These are phyloP conservation scores for Aleiodes leptofemur DNA, from an alignment of 2,888 invertebrate genomes.

Conservation along the genomic window DNA sequence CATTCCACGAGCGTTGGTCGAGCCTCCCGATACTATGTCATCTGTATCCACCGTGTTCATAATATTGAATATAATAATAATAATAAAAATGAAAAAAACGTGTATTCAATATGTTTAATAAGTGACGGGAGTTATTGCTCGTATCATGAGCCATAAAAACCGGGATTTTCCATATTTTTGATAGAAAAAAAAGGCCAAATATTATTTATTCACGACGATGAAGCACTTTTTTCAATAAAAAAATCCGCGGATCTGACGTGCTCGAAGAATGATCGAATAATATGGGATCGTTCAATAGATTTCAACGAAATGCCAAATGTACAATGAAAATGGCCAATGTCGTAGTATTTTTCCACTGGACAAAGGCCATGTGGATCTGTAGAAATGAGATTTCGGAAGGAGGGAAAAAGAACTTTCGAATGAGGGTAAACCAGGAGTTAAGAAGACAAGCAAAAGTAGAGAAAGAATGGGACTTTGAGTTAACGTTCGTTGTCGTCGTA, in stretches of 20 bases:
- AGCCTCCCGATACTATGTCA: constrained; percentile 26
- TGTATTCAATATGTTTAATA: constrained; percentile 11
- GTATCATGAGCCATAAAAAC: too few species aligned
- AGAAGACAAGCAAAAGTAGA: constrained; percentile 14
- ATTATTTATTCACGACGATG: too few species aligned
- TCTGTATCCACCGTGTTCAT: constrained; percentile 14
- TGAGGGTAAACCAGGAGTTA: not conserved
- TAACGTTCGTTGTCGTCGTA: constrained; percentile 45
- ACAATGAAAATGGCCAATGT: too few species aligned
- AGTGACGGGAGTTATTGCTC: not conserved
- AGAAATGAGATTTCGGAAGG: not conserved
- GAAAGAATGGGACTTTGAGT: constrained; percentile 53
- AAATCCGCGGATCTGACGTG: too few species aligned
- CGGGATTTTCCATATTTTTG: too few species aligned
- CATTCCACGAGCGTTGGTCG: constrained; percentile 21
- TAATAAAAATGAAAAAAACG: not conserved
- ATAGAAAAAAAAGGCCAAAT: too few species aligned
- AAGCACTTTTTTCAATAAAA: too few species aligned
- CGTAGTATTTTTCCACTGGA: too few species aligned
- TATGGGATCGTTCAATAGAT: too few species aligned
- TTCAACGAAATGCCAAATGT: too few species aligned
- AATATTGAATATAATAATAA: not conserved
- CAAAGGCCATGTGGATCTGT: not conserved
- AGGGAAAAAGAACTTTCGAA: not conserved
- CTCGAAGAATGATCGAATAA: too few species aligned